Conservation (phyloP, 2,888 invertebrate genomes). For the Sclerodermus sp. region DNA sequence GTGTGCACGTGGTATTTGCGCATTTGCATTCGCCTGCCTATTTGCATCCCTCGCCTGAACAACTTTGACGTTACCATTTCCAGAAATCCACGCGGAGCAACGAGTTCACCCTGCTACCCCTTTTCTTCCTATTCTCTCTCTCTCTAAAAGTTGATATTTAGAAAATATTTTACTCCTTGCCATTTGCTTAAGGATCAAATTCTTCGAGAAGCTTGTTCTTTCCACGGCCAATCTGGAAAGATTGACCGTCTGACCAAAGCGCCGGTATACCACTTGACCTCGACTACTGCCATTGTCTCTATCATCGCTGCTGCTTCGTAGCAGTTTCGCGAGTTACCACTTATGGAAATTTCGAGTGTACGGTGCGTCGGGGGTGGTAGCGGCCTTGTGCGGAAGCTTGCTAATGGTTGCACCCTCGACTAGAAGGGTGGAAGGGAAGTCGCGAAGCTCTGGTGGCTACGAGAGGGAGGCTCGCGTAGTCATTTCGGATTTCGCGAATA, state of each 20-base stretch:
- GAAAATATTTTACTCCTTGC: too few relatives aligned
- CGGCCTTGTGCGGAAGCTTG: not conserved
- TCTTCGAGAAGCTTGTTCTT: too few relatives aligned
- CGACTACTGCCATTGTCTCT: too few relatives aligned
- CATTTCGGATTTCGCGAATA: not conserved
- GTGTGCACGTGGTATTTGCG: slow-evolving; percentile 15
- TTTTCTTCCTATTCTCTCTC: too few relatives aligned
- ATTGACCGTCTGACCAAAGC: too few relatives aligned
- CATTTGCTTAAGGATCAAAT: too few relatives aligned
- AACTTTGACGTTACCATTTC: slow-evolving; percentile 6
- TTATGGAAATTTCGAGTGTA: slow-evolving; percentile 34
- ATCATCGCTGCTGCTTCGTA: not conserved
- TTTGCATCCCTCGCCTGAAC: slow-evolving; percentile 31
- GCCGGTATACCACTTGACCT: too few relatives aligned
- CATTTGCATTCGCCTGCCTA: slow-evolving; percentile 31
- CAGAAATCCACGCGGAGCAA: too few relatives aligned
- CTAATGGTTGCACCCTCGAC: slow-evolving; percentile 12
- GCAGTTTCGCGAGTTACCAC: slow-evolving; percentile 9
- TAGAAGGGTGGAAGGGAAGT: not conserved
- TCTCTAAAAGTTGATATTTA: too few relatives aligned
- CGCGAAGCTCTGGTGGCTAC: not conserved
- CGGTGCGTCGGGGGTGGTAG: slow-evolving; percentile 11
- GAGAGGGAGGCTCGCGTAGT: not conserved
- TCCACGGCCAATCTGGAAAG: too few relatives aligned
- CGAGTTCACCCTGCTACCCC: too few relatives aligned